Evolutionary conservation across 1,140 invertebrate species (phyloP).

Genomic region (Apocrypta bakeri): DNA sequence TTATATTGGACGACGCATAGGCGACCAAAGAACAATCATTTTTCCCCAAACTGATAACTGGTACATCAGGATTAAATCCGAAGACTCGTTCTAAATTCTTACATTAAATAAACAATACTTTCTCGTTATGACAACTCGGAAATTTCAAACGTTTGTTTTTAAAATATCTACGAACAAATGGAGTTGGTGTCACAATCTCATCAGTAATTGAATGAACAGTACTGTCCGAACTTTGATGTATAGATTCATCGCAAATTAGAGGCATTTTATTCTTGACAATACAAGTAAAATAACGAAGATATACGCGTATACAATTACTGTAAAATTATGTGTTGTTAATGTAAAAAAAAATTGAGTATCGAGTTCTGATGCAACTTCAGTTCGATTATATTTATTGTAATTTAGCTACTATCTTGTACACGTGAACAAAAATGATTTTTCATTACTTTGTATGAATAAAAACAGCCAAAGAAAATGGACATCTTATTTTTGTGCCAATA

Average conservation of each 20-base stretch:
- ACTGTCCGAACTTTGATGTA: background rate
- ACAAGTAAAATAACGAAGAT: background rate
- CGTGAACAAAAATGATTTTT: too few relatives aligned
- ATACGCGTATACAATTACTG: too few relatives aligned
- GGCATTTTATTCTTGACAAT: background rate
- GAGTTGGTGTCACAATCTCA: background rate
- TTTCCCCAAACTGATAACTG: conserved; percentile 75
- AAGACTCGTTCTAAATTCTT: conserved; percentile 76
- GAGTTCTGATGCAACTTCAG: background rate
- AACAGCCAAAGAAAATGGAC: too few relatives aligned
- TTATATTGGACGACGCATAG: conserved; percentile 75
- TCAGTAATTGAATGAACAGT: background rate
- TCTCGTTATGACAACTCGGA: background rate
- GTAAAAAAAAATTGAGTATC: background rate
- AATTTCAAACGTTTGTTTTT: background rate
- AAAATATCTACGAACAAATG: conserved; percentile 5
- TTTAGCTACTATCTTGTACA: background rate
- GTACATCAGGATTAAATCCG: conserved; percentile 74
- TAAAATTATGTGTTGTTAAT: background rate
- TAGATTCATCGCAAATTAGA: background rate
- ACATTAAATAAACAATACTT: conserved; percentile 41
- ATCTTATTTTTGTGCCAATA: conserved; percentile 7
- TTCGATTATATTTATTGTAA: background rate
- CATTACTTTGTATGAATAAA: too few relatives aligned
- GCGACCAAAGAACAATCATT: conserved; percentile 69